Evolutionary conservation across 2,888 invertebrate species (phyloP).

Genomic region (Epistrophella euchroma): DNA sequence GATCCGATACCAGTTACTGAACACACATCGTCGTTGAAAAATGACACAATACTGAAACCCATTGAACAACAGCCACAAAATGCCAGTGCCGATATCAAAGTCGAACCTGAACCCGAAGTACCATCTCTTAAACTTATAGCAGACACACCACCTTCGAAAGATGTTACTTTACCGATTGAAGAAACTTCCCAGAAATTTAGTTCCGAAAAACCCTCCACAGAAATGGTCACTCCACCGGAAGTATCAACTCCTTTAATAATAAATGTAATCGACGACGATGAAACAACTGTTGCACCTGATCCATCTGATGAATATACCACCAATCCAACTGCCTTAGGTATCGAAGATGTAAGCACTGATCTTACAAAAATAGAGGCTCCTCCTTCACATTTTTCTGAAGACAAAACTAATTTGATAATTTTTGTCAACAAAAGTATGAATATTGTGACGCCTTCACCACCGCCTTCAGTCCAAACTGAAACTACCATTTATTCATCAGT

Average conservation of each 20-base stretch:
- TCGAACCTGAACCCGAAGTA: neutral
- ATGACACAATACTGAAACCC: neutral
- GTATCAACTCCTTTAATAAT: constrained; percentile 81
- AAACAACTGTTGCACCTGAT: constrained; percentile 70
- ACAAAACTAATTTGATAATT: constrained; percentile 82
- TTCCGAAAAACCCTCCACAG: constrained; percentile 18
- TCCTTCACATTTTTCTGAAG: constrained; percentile 77
- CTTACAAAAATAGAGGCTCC: constrained; percentile 28
- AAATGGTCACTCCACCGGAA: constrained; percentile 2
- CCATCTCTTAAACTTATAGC: neutral
- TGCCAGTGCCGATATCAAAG: neutral
- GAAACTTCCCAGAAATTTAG: constrained; percentile 17
- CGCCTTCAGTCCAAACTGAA: constrained; percentile 84
- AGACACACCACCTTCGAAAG: neutral
- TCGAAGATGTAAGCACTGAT: constrained; percentile 50
- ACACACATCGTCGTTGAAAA: neutral
- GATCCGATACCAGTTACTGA: constrained; percentile 6
- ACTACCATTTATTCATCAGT: constrained; percentile 85
- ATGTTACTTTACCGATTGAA: neutral
- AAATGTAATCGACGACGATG: constrained; percentile 81
- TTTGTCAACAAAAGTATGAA: constrained; percentile 83
- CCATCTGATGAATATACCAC: constrained; percentile 42
- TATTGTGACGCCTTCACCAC: constrained; percentile 78
- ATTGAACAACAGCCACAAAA: neutral
- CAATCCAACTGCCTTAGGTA: constrained; percentile 38